Evolutionary conservation across 2,113 vertebrate species (phyloP).

Genomic region (Otolemur garnettii): DNA sequence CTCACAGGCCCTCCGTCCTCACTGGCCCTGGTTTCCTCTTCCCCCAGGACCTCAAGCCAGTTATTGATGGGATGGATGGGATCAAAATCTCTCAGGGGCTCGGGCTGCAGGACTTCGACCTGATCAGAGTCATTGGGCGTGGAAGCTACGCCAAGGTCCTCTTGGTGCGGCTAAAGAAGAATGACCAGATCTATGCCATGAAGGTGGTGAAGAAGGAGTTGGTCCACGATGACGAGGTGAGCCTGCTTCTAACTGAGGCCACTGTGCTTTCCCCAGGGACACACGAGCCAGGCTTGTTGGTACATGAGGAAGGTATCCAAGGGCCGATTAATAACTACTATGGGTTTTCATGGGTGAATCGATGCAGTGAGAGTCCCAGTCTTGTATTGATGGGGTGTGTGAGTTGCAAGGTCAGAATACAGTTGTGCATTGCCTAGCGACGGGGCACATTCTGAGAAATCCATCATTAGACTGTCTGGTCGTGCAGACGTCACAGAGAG

Average conservation of each 20-base stretch:
- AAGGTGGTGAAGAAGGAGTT: conserved; percentile 99
- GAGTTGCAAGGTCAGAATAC: neutral
- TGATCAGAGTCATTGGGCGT: conserved; percentile 97
- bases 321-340: fast-evolving
- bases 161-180: conserved; percentile 97
- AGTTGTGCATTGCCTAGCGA: neutral
- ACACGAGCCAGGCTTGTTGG: no score
- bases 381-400: fast-evolving
- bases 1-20: fast-evolving
- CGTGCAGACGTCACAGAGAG: neutral
- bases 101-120: conserved; percentile 96
- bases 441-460: neutral
- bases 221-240: conserved; percentile 98
- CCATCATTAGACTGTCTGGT: neutral
- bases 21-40: neutral
- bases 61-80: conserved; percentile 96
- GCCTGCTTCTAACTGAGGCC: neutral
- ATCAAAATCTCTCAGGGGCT: conserved; percentile 96
- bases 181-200: conserved; percentile 97
- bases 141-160: conserved; percentile 99
- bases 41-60: conserved; percentile 93
- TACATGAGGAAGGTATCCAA: neutral
- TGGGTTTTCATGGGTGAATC: neutral
- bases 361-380: fast-evolving
- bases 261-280: no score